Percentiles rank a stretch among this genome's conserved stretches.
phyloP scores from a whole-genome alignment of 1,140 invertebrate species.

The Solen grandis region DNA sequence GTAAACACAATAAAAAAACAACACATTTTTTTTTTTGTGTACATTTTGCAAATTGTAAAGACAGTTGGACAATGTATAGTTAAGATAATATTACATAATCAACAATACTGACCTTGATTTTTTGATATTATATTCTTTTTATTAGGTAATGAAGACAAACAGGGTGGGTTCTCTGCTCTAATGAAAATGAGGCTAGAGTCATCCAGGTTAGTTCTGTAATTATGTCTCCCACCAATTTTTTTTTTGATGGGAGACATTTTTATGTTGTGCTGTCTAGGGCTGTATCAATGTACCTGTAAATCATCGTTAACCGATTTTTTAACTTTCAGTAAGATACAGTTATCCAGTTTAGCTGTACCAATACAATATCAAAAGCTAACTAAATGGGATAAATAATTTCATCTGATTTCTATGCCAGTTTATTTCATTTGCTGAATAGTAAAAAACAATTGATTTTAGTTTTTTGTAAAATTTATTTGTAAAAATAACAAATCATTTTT shows the following conservation, averaged over 20 bases:
- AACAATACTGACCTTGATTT: conserved; percentile 30
- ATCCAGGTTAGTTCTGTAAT: conserved; percentile 31
- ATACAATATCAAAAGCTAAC: conserved; percentile 31
- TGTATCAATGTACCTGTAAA: conserved; percentile 30
- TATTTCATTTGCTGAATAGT: conserved; percentile 17
- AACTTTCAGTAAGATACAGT: conserved; percentile 34
- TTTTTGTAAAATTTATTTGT: conserved; percentile 35
- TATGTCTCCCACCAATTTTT: conserved; percentile 31
- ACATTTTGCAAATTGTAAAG: conserved; percentile 5
- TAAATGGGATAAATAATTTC: conserved; percentile 32
- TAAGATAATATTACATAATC: conserved; percentile 29
- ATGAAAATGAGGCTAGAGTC: conserved; percentile 33
- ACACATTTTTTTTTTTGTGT: conserved; percentile 20
- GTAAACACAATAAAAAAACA: conserved; percentile 29
- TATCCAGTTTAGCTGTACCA: conserved; percentile 20
- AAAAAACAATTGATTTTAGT: conserved; percentile 25
- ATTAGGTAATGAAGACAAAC: conserved; percentile 34
- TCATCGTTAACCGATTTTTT: conserved; percentile 32
- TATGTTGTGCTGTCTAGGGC: conserved; percentile 28
- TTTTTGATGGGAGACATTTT: conserved; percentile 34
- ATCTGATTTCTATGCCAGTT: conserved; percentile 33
- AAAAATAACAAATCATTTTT: conserved; percentile 27
- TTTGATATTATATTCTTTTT: conserved; percentile 24
- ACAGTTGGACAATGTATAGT: conserved; percentile 28
- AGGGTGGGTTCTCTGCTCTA: conserved; percentile 30